Evolutionary conservation across 2,888 invertebrate genomes (phyloP).

Genomic region (Apodemia hepburni): DNA sequence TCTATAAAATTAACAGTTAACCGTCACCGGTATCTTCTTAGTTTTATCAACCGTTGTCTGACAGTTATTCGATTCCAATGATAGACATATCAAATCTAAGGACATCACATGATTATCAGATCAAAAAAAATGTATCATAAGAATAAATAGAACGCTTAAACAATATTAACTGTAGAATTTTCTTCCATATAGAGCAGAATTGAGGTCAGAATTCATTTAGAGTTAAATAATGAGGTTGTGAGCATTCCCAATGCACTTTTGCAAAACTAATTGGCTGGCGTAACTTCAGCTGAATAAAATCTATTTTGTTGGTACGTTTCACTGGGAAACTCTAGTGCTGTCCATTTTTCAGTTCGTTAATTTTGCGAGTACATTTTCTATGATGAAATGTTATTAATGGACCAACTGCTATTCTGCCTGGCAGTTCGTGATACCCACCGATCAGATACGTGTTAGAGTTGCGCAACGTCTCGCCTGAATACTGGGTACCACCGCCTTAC

Average conservation of each 20-base stretch:
- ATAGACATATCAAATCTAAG: no score
- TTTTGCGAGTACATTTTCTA: constrained; percentile 26
- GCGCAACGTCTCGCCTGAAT: no score
- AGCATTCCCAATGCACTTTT: constrained; percentile 62
- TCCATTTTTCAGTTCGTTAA: constrained; percentile 28
- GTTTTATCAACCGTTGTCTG: no score
- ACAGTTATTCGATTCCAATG: no score
- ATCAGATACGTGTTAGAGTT: no score
- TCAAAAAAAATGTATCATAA: no score
- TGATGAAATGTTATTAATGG: constrained; percentile 14
- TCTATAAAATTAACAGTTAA: no score
- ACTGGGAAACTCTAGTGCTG: constrained; percentile 36
- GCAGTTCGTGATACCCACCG: no score
- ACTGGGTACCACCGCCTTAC: no score
- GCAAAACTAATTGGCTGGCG: constrained; percentile 63
- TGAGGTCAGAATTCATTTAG: constrained; percentile 42
- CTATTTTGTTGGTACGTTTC: constrained; percentile 50
- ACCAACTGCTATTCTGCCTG: no score
- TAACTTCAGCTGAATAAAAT: constrained; percentile 62
- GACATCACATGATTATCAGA: no score
- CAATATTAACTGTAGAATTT: constrained; percentile 35
- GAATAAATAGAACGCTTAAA: constrained; percentile 25
- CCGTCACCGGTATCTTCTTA: no score
- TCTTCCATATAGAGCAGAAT: constrained; percentile 36
- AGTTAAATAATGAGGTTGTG: constrained; percentile 50